Evolutionary conservation across 1,140 invertebrate species (phyloP), one percentile per base, ranked within the genome.

Genomic region (Drosophila novamexicana): DNA sequence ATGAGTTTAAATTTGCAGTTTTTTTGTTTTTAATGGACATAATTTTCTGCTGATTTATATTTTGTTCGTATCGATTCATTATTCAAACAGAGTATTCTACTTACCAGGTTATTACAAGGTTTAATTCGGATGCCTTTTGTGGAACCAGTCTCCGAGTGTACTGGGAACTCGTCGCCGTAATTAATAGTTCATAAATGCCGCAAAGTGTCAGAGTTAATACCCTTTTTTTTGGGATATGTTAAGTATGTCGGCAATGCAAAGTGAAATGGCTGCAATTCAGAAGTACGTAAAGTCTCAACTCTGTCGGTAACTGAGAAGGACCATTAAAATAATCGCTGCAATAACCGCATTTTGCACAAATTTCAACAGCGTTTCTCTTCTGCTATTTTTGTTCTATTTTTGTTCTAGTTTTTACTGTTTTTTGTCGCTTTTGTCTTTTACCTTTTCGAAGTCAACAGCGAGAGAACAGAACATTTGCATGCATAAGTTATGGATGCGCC

Each of bases 271-370:
- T 40, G 53, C 39, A 44, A 49, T 29, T 40, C 9, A 14, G 9
- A 65, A 75, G 61, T 57, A 45, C 67, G 47, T 52, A n/a, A 65
- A 64, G 67, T 71, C 70, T 40, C 47, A 61, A 62, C 39, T 56
- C 57, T 54, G 50, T 53, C 54, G 47, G 54, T 74, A 77, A 79
- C 66, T 74, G 78, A 70, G 84, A 80, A 78, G 77, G 72, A 72
- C 84, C 84, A 89, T 89, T 89, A 89, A 84, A 89, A 89, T 89
- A 89, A 89, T 89, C 81, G 81, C 79, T 88, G 83, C 83, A 79
- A 86, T 86, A 86, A 86, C 83, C 84, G 83, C 83, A 86, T 86
- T 86, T 86, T 77, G 68, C 77, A 75, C 63, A 75, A 86, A 79
- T 86, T 67, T 79, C 67, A 49, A 70, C 68, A 36, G 67, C 49